Evolutionary conservation across 2,113 vertebrate species (phyloP).

Genomic region (Pollimyrus isidori): DNA sequence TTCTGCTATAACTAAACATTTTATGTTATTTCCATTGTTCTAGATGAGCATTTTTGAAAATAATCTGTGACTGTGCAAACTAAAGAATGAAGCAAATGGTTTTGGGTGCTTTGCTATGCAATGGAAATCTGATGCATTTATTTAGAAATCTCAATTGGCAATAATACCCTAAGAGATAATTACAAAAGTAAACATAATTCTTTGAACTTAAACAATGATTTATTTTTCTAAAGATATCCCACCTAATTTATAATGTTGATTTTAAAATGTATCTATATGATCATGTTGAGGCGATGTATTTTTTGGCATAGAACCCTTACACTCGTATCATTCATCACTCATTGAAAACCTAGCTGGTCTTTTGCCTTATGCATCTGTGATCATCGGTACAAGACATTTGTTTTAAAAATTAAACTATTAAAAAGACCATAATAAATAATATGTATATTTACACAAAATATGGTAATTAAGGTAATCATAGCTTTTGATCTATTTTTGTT

Average conservation of each 20-base stretch:
- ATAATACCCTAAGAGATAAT: slow-evolving; percentile 30
- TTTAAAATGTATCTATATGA: background rate
- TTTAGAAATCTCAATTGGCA: slow-evolving; percentile 29
- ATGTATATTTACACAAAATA: slow-evolving; percentile 63
- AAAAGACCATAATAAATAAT: slow-evolving; percentile 52
- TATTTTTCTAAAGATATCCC: slow-evolving; percentile 9
- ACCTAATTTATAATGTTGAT: slow-evolving; percentile 7
- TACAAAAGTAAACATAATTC: slow-evolving; percentile 37
- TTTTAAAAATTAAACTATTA: slow-evolving; percentile 38
- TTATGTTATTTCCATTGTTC: background rate
- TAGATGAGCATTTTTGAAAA: background rate
- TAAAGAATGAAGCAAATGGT: background rate
- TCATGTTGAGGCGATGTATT: background rate
- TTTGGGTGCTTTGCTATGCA: slow-evolving; percentile 49
- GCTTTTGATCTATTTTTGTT: slow-evolving; percentile 72
- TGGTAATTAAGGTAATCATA: slow-evolving; percentile 60
- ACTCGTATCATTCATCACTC: slow-evolving; percentile 2
- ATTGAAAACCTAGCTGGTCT: slow-evolving; percentile 41
- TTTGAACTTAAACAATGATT: slow-evolving; percentile 47
- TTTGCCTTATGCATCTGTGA: slow-evolving; percentile 66
- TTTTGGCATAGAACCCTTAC: background rate
- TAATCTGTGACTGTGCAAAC: background rate
- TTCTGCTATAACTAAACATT: background rate
- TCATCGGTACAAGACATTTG: slow-evolving; percentile 53
- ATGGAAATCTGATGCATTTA: slow-evolving; percentile 36